Base-by-base conservation (phyloP, 1,140 invertebrate genomes). In the Sitodiplosis mosellana region DNA sequence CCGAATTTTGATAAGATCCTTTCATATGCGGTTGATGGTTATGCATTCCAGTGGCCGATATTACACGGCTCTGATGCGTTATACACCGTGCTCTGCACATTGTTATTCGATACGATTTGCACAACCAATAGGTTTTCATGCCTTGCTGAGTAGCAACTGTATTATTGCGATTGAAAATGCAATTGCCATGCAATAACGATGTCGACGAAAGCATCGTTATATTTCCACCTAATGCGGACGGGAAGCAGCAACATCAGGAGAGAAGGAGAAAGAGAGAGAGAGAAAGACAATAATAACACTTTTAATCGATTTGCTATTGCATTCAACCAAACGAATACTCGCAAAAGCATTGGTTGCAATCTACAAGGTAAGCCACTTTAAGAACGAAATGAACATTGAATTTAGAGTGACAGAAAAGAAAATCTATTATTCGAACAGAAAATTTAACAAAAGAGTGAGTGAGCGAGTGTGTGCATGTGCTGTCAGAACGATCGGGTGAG, bases 91-190 rank as follows among this genome's bases (percentile, higher is more conserved):
- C 62, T 34, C 62, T 58, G 33, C 62, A 64, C 62, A 64, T 64
- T 50, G 60, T 62, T 45, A 64, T 64, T 22, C 62, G 58, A 53
- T 64, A 64, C 10, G 61, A 63, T 45, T 64, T 64, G 51, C 62
- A 64, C 40, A 64, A 54, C 62, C 62, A 64, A 48, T 64, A 64
- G 27, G 62, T 64, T 59, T 64, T 64, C 61, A 64, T 64, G 48
- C 62, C 62, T 55, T 64, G 62, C 49, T 64, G 62, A 34, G 62
- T 64, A 49, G 62, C 62, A 27, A 64, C 62, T 34, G 62, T 64
- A 53, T 64, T 64, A 53, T 64, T 64, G 37, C 62, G 58, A 51
- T 64, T 64, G 46, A 64, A 64, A 22, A 64, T 60, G 51, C 61
- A 64, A 42, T 61, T 63, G 45, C 59, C 62, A 52, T 64, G 62